Percentiles rank a stretch among this genome's conserved stretches.
These are phyloP conservation scores for Mylabris sibirica DNA, from an alignment of 2,888 invertebrate genomes.

Conservation along the genomic window DNA sequence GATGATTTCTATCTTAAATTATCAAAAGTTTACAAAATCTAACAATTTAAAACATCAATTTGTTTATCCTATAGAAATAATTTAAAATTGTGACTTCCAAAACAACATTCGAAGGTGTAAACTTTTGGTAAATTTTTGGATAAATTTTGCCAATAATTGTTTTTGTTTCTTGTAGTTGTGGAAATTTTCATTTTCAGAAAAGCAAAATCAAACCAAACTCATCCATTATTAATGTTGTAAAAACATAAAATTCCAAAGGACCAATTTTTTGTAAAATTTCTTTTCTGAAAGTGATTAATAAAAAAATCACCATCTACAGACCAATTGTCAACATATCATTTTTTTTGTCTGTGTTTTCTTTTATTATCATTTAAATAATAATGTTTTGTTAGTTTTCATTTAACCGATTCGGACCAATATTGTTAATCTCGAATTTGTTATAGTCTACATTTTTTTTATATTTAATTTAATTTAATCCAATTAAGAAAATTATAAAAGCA, in stretches of 20 bases:
- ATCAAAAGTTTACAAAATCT: slow-evolving; percentile 53
- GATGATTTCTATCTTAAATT: slow-evolving; percentile 48
- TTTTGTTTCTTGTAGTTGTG: slow-evolving; percentile 23
- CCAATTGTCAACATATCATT: slow-evolving; percentile 52
- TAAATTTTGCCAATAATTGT: slow-evolving; percentile 59
- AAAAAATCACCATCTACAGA: slow-evolving; percentile 34
- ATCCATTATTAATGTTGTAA: slow-evolving; percentile 3
- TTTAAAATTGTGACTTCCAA: slow-evolving; percentile 16
- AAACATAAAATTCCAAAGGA: slow-evolving; percentile 27
- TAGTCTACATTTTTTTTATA: neutral
- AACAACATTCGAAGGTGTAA: neutral
- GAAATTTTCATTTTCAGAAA: slow-evolving; percentile 32
- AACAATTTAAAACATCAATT: slow-evolving; percentile 31
- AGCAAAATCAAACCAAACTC: slow-evolving; percentile 24
- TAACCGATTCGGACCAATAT: slow-evolving; percentile 41
- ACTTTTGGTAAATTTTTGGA: slow-evolving; percentile 41
- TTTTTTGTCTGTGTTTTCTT: slow-evolving; percentile 29
- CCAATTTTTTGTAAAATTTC: slow-evolving; percentile 35
- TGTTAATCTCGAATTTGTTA: slow-evolving; percentile 12
- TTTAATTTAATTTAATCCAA: neutral
- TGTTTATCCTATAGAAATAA: slow-evolving; percentile 20
- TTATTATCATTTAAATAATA: too few relatives aligned
- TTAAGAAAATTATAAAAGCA: slow-evolving; percentile 22
- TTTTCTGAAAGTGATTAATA: slow-evolving; percentile 32
- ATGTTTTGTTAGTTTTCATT: slow-evolving; percentile 29